Conservation (phyloP, 2,113 vertebrate species). For the Lethenteron reissneri region DNA sequence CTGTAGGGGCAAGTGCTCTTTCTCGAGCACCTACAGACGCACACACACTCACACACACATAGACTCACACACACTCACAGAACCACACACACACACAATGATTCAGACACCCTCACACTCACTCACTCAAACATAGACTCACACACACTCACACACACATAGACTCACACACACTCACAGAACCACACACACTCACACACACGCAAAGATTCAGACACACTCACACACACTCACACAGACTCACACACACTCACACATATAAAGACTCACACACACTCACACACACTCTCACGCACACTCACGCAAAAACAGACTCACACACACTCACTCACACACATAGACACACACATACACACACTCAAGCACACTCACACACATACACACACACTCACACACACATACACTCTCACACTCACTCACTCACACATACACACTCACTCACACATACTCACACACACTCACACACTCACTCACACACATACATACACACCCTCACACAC, state of each 20-base stretch:
- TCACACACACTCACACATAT: background rate
- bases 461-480: background rate
- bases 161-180: background rate
- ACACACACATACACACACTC: background rate
- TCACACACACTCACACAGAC: background rate
- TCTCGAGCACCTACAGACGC: too few relatives aligned
- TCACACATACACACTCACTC: background rate
- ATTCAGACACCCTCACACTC: too few relatives aligned
- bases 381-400: background rate
- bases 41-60: too few relatives aligned
- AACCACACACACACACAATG: background rate
- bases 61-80: too few relatives aligned
- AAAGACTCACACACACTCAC: background rate
- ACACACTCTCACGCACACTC: background rate
- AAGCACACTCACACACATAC: background rate
- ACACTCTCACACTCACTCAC: background rate
- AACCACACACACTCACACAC: background rate
- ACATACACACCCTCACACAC: background rate
- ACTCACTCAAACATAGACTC: background rate
- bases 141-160: background rate
- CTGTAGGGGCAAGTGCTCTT: too few relatives aligned
- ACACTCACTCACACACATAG: background rate
- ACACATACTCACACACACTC: background rate
- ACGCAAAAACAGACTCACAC: background rate
- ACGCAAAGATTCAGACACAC: background rate